Percentiles rank a stretch among this genome's conserved stretches.
Evolutionary conservation across 2,797 vertebrate genomes (phyloP).

Genomic region (Scarus forsteni): DNA sequence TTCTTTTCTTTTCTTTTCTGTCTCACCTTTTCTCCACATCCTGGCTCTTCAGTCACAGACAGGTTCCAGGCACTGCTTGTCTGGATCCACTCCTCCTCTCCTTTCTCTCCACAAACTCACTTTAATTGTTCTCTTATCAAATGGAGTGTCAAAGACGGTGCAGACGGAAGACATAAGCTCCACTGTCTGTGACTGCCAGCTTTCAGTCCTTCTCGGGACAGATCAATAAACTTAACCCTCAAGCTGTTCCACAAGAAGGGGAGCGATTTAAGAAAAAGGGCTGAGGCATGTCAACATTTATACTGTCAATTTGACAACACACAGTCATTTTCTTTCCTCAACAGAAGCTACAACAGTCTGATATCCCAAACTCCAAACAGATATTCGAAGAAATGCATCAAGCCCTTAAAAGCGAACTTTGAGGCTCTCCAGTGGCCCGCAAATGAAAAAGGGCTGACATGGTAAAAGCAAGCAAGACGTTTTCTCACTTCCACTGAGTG

Average conservation of each 20-base stretch:
- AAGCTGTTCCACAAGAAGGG: constrained; percentile 33
- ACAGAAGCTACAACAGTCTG: not conserved
- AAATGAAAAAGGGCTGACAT: constrained; percentile 15
- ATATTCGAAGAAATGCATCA: constrained; percentile 7
- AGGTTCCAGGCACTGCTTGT: not conserved
- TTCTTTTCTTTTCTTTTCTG: not conserved
- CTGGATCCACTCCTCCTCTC: not conserved
- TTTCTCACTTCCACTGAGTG: constrained; percentile 26
- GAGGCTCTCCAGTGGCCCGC: constrained; percentile 4
- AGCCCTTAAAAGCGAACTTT: not conserved
- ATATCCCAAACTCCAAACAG: not conserved
- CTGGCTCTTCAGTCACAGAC: constrained; percentile 1
- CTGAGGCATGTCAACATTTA: constrained; percentile 33
- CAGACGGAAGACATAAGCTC: constrained; percentile 43
- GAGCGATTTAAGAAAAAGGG: constrained; percentile 27
- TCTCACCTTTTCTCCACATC: not conserved
- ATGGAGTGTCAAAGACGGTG: constrained; percentile 44
- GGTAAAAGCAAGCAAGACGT: constrained; percentile 8
- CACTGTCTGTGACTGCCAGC: constrained; percentile 51
- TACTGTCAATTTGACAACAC: constrained; percentile 25
- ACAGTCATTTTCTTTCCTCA: not conserved
- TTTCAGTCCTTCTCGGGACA: constrained; percentile 46
- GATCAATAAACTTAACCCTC: constrained; percentile 61
- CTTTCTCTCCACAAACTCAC: constrained; percentile 7
- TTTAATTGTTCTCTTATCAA: constrained; percentile 54